phyloP scores from a whole-genome alignment of 1,140 invertebrate genomes.

The Macrobrachium nipponense region DNA sequence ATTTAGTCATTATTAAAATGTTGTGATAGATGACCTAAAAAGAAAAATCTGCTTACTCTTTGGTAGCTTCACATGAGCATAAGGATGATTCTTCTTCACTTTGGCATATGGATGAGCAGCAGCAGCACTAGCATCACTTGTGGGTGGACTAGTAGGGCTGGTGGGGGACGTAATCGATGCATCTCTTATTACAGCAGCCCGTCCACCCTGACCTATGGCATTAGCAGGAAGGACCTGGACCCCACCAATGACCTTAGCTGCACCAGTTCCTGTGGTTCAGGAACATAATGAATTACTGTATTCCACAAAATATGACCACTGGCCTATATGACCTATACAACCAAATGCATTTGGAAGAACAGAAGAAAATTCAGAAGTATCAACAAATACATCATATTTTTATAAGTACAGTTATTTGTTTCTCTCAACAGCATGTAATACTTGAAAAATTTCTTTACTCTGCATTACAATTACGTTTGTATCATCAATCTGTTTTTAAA shows the following conservation, averaged over 20 bases:
- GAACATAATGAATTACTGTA: neutral
- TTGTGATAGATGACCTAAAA: neutral
- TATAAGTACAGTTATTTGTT: too few species aligned
- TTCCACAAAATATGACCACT: too few species aligned
- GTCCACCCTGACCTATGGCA: slow-evolving; percentile 55
- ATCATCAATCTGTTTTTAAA: too few species aligned
- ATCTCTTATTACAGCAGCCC: slow-evolving; percentile 55
- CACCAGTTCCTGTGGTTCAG: slow-evolving; percentile 25
- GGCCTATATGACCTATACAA: neutral
- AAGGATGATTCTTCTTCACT: slow-evolving; percentile 68
- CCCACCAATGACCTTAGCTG: slow-evolving; percentile 51
- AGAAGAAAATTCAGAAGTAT: too few species aligned
- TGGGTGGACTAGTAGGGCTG: slow-evolving; percentile 18
- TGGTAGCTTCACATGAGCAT: slow-evolving; percentile 59
- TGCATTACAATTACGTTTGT: too few species aligned
- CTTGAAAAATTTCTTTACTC: too few species aligned
- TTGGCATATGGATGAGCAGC: slow-evolving; percentile 71
- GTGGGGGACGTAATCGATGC: slow-evolving; percentile 30
- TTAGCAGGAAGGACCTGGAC: slow-evolving; percentile 58
- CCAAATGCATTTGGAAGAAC: neutral
- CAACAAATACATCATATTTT: too few species aligned
- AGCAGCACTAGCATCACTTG: slow-evolving; percentile 24
- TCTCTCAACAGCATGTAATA: too few species aligned
- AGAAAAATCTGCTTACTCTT: slow-evolving; percentile 36
- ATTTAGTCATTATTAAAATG: too few species aligned